Percentiles rank a stretch among this genome's conserved stretches.
These are phyloP conservation scores for Xanthorhoe designata DNA, from an alignment of 2,888 invertebrate species.

Conservation along the genomic window DNA sequence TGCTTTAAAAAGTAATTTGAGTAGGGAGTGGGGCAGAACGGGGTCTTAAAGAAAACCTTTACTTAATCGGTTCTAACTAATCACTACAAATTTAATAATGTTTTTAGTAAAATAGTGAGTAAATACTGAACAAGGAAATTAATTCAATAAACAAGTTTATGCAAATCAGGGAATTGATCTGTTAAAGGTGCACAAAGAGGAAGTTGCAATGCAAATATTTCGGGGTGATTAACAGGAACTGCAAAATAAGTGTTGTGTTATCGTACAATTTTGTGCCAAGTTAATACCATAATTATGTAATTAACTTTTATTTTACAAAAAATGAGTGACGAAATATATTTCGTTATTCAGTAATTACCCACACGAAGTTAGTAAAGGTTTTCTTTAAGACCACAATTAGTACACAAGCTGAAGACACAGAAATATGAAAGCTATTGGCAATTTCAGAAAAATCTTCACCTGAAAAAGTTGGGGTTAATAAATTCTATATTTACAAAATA, in stretches of 20 bases:
- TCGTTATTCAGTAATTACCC: slow-evolving; percentile 8
- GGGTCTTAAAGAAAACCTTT: slow-evolving; percentile 69
- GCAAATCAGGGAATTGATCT: not conserved
- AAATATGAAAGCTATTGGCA: slow-evolving; percentile 70
- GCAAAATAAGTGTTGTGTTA: not conserved
- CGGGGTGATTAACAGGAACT: not conserved
- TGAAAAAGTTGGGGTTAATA: slow-evolving; percentile 70
- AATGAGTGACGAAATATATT: not conserved
- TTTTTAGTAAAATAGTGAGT: not conserved
- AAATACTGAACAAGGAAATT: slow-evolving; percentile 22
- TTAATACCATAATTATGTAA: not conserved
- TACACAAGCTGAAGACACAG: slow-evolving; percentile 80
- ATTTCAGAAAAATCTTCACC: slow-evolving; percentile 67
- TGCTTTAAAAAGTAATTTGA: slow-evolving; percentile 71
- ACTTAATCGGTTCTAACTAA: slow-evolving; percentile 27
- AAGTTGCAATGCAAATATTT: not conserved
- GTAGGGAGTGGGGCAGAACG: slow-evolving; percentile 76
- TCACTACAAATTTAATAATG: slow-evolving; percentile 8
- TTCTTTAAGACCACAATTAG: slow-evolving; percentile 66
- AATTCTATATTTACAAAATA: slow-evolving; percentile 46
- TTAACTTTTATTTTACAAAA: too few relatives aligned
- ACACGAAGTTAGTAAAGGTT: slow-evolving; percentile 55
- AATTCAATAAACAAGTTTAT: slow-evolving; percentile 6
- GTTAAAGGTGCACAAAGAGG: not conserved
- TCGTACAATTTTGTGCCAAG: not conserved